Base-by-base conservation (phyloP, 2,888 invertebrate genomes). In the Sinhomidia bicolor region DNA sequence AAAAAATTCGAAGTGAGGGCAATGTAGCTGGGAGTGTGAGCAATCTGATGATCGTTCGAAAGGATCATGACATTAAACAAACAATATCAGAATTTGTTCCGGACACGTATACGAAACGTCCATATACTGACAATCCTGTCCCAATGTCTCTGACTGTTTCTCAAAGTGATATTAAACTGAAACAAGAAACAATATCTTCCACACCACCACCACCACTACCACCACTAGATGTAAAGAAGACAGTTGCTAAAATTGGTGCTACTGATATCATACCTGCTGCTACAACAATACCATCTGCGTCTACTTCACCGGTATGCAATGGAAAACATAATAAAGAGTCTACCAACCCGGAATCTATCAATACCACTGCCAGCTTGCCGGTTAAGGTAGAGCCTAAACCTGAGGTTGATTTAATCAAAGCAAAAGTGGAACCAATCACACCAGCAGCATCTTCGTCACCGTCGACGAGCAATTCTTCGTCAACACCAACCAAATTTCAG, bases 391-490 rank as follows among this genome's bases (percentile, higher is more conserved):
- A 82, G 10, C 57, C 10, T 0, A 62, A 84, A 14, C 14, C 71
- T 20, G 76, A 81, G 29, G 29, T 29, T 29, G 57, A 81, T 7
- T 10, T 26, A 47, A 47, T 36, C 10, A 88, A 84, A 60, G 79
- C 79, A 0, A 88, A 88, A 44, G 65, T 65, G 4, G 87, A 81
- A 23, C 41, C 80, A 17, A 23, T 20, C 3, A 51, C 51, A 23
- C 20, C 60, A 65, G 32, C 86, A 47, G 1, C 81, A 20, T 17
- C 57, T 14, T 26, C 93, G 94, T 94, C 65, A 93, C 84, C 91
- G 92, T 80, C 79, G n/a, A 41, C 62, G 17, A 23, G 93, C 79
- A 93, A 94, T 17, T 93, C 87, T 7, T 12, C 84, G 1, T 9
- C 85, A 41, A 57, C 82, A 47, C 87, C 87, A 7, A 54, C 44